Evolutionary conservation across 2,113 vertebrate genomes (phyloP).

Genomic region (Lycaon pictus): DNA sequence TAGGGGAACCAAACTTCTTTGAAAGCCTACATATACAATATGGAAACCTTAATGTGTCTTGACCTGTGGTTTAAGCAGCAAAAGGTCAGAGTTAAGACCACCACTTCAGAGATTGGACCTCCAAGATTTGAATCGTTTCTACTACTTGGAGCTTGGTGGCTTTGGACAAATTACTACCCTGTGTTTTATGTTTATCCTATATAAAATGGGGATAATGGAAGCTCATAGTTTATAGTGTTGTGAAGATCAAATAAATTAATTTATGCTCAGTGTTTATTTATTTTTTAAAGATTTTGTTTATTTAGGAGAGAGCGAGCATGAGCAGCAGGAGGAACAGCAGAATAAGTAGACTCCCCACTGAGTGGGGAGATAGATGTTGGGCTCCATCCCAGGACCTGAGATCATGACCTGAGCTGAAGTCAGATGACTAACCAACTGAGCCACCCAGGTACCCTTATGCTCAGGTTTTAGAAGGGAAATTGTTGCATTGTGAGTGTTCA

Average conservation of each 20-base stretch:
- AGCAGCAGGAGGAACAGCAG: neutral
- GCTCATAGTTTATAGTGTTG: neutral
- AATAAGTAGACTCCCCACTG: neutral
- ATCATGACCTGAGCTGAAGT: neutral
- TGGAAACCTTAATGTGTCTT: neutral
- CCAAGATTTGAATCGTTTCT: constrained; percentile 27
- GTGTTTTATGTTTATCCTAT: neutral
- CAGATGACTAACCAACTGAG: neutral
- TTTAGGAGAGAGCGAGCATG: neutral
- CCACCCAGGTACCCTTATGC: neutral
- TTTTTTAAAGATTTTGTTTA: neutral
- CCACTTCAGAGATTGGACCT: neutral
- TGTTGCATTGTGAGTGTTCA: neutral
- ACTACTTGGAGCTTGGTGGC: neutral
- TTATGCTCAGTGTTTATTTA: neutral
- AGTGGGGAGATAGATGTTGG: neutral
- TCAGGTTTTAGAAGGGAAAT: neutral
- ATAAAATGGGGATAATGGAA: neutral
- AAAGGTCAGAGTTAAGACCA: neutral
- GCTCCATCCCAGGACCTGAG: neutral
- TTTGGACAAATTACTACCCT: neutral
- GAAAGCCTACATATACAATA: neutral
- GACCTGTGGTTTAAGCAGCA: neutral
- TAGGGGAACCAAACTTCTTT: neutral
- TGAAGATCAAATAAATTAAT: constrained; percentile 34